These are phyloP conservation scores for Ctenopoma kingsleyae DNA, from an alignment of 2,797 vertebrate species.

Conservation along the genomic window DNA sequence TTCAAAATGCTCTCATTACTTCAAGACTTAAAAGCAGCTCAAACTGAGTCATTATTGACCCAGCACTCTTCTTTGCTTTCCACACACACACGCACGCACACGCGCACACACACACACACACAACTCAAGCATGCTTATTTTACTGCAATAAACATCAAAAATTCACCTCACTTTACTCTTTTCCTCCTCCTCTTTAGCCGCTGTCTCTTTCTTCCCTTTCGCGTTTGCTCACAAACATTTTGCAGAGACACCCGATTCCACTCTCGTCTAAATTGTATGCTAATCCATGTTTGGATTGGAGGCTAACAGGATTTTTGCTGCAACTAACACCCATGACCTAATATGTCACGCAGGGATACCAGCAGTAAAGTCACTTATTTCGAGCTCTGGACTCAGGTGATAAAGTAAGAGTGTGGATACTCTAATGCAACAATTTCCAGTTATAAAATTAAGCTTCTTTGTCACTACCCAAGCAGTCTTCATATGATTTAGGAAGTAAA, in stretches of 20 bases:
- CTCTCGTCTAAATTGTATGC: constrained; percentile 64
- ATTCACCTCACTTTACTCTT: constrained; percentile 21
- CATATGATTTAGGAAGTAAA: constrained; percentile 29
- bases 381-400: constrained; percentile 65
- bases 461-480: constrained; percentile 32
- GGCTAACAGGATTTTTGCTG: constrained; percentile 74
- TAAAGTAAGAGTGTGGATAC: constrained; percentile 66
- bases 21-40: constrained; percentile 64
- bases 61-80: constrained; percentile 19
- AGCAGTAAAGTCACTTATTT: constrained; percentile 63
- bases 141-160: constrained; percentile 4
- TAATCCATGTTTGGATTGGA: constrained; percentile 79
- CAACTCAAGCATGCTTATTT: constrained; percentile 18
- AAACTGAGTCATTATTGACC: constrained; percentile 61
- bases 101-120: not conserved
- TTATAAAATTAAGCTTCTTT: constrained; percentile 53
- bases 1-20: constrained; percentile 64
- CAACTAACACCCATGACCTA: constrained; percentile 71
- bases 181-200: not conserved
- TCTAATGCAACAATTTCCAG: constrained; percentile 55
- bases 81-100: constrained; percentile 14
- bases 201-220: constrained; percentile 19
- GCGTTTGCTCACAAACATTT: constrained; percentile 41
- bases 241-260: constrained; percentile 45
- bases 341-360: constrained; percentile 62